A percentile compares a stretch with the other conserved stretches of the same genome.
phyloP scores from a whole-genome alignment of 2,888 invertebrate genomes.

The Drosophila barbarae region DNA sequence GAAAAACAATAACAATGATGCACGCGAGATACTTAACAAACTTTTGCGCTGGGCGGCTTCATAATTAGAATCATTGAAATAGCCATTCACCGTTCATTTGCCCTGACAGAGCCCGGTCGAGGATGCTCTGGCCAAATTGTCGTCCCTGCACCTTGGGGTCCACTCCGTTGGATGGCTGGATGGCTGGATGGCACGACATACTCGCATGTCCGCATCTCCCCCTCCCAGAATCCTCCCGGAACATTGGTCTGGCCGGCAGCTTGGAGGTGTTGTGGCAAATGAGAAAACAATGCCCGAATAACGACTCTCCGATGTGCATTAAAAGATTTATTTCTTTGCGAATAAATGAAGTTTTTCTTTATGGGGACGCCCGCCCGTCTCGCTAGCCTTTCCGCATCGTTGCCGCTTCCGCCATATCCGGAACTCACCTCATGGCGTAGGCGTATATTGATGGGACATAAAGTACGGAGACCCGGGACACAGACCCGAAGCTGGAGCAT shows the following conservation, averaged over 20 bases:
- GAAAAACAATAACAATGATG: constrained; percentile 69
- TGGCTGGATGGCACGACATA: constrained; percentile 60
- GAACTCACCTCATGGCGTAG: constrained; percentile 18
- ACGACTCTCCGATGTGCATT: constrained; percentile 71
- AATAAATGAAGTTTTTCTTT: constrained; percentile 70
- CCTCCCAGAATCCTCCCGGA: background rate
- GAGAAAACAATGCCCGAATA: constrained; percentile 71
- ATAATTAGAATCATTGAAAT: constrained; percentile 73
- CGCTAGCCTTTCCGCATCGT: constrained; percentile 22
- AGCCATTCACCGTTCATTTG: constrained; percentile 63
- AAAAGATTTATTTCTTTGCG: constrained; percentile 71
- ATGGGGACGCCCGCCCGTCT: constrained; percentile 29
- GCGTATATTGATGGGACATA: constrained; percentile 45
- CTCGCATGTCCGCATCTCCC: background rate
- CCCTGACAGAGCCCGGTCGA: constrained; percentile 12
- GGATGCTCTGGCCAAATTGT: constrained; percentile 43
- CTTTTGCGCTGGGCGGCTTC: constrained; percentile 55
- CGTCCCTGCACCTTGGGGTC: constrained; percentile 43
- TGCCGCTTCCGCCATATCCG: constrained; percentile 5
- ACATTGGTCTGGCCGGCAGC: constrained; percentile 1
- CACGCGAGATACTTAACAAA: constrained; percentile 71
- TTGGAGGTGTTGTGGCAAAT: constrained; percentile 66
- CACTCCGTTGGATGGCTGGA: constrained; percentile 25
- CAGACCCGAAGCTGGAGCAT: background rate
- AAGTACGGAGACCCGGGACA: constrained; percentile 34